phyloP scores from a whole-genome alignment of 2,797 vertebrate genomes.

The Mastacembelus armatus region DNA sequence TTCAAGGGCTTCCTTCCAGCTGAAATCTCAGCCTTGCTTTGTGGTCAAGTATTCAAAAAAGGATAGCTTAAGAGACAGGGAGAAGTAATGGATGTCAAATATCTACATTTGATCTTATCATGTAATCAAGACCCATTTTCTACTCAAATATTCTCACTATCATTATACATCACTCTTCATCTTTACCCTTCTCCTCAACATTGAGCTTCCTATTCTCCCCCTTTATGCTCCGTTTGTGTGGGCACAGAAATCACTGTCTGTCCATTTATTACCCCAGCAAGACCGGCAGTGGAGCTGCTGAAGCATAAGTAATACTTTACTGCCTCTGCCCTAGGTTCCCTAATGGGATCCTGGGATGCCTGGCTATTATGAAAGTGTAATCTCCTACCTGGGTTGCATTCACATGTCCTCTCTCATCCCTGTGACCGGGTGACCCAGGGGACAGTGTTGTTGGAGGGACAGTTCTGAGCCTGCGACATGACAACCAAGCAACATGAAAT shows the following conservation, averaged over 20 bases:
- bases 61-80: not conserved
- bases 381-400: conserved; percentile 72
- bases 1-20: conserved; percentile 52
- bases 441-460: conserved; percentile 43
- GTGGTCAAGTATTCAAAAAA: conserved; percentile 13
- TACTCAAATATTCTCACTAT: conserved; percentile 35
- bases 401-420: conserved; percentile 40
- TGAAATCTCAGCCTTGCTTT: conserved; percentile 37
- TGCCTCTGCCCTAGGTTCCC: conserved; percentile 24
- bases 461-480: conserved; percentile 53
- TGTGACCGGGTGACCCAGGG: conserved; percentile 55
- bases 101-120: conserved; percentile 3
- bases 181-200: conserved; percentile 7
- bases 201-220: conserved; percentile 25
- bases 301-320: conserved; percentile 46
- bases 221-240: conserved; percentile 13
- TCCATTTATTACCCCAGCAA: conserved; percentile 10
- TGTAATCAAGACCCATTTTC: conserved; percentile 38
- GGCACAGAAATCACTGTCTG: conserved; percentile 13
- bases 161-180: conserved; percentile 6
- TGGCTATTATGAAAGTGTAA: conserved; percentile 57
- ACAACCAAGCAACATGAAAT: conserved; percentile 50
- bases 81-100: conserved; percentile 5
- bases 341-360: conserved; percentile 27
- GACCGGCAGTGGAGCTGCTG: conserved; percentile 13